phyloP scores from a whole-genome alignment of 1,140 invertebrate species.

The Leptoteleia sp. region DNA sequence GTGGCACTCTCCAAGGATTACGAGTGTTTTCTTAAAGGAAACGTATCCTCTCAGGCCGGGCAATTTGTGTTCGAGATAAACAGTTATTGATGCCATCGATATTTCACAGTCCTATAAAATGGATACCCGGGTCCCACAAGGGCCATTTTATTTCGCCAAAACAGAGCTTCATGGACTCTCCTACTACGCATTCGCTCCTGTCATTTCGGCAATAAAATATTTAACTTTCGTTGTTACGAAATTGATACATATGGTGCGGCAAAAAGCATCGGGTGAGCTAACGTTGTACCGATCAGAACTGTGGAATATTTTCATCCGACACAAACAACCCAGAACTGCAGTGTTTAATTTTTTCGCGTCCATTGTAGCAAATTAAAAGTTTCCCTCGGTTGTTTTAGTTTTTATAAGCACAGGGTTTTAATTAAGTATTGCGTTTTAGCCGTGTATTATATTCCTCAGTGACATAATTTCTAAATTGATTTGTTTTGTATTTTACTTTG shows the following conservation, averaged over 20 bases:
- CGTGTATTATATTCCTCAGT: constrained; percentile 4
- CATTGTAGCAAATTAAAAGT: too few relatives aligned
- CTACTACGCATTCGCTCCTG: constrained; percentile 16
- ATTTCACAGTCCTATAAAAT: constrained; percentile 77
- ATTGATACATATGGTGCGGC: constrained; percentile 11
- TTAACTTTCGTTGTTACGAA: constrained; percentile 21
- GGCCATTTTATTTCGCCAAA: constrained; percentile 68
- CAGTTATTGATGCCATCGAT: constrained; percentile 79
- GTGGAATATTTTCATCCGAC: constrained; percentile 22
- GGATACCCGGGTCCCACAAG: constrained; percentile 69
- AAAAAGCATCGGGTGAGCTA: not conserved
- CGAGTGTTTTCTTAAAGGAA: constrained; percentile 77
- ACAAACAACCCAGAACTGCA: constrained; percentile 1
- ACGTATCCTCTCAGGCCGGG: constrained; percentile 67
- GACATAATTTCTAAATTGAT: not conserved
- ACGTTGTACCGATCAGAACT: constrained; percentile 31
- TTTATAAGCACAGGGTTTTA: not conserved
- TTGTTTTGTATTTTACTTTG: too few relatives aligned
- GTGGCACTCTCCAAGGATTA: constrained; percentile 75
- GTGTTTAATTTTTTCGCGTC: too few relatives aligned
- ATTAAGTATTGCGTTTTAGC: not conserved
- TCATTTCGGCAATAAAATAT: constrained; percentile 30
- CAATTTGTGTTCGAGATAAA: constrained; percentile 79
- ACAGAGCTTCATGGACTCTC: constrained; percentile 21
- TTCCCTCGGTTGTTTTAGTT: too few relatives aligned